Evolutionary conservation across 1,140 invertebrate species (phyloP), one percentile per base, ranked within the genome.

Genomic region (Meloidogyne exigua): DNA sequence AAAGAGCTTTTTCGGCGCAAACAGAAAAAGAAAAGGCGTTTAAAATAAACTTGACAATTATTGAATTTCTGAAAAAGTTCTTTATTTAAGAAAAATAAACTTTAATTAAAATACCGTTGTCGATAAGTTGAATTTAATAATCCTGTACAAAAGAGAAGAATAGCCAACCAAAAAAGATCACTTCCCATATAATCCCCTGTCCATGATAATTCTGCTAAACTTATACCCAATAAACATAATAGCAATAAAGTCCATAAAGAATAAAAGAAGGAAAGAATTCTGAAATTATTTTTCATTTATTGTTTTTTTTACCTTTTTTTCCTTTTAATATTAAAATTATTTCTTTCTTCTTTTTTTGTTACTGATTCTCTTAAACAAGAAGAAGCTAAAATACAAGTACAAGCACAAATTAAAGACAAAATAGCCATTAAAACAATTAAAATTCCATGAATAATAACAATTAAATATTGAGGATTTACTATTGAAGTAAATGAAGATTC

Each of bases 131-230:
- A 83, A 28, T 76, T 72, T 23, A 87, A 44, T 12, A 87, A 44
- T 62, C 77, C 86, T 9, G 85, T 83, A 13, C 82, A 76, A 44
- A 84, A 80, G 25, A 83, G 84, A 10, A 87, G 80, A 42, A 85
- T 70, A 7, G 81, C 82, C 26, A 84, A 69, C 86, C 86, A 87
- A 5, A 87, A 72, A 10, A 87, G 64, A 57, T 87, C 85, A 15
- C 84, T 84, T 15, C 86, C 85, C 25, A 87, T 69, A 68, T 78
- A 87, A 62, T 85, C 86, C 39, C 86, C 85, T 49, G 82, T 87
- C 85, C 85, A 87, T 28, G 77, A 76, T 12, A 87, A 67, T 21
- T 84, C 71, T 32, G 82, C 66, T 13, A 87, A 71, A 11, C 85
- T 85, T 15, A 87, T 71, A 62, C 85, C 44, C 13, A 83, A 80